Base-by-base conservation (phyloP, 2,888 invertebrate genomes). In the Heteromurus nitidus region DNA sequence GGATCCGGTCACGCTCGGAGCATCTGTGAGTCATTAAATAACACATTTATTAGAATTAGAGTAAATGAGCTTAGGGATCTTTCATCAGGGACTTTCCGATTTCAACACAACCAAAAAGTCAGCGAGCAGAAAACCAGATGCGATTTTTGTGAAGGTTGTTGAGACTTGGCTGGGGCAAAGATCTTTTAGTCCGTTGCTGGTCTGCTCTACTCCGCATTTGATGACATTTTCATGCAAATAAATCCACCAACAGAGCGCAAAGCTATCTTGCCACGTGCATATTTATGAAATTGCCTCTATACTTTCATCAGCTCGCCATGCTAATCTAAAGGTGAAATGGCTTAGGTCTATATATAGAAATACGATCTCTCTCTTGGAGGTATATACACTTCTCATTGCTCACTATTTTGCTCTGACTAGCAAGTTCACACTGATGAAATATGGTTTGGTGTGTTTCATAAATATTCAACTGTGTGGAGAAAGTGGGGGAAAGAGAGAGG, bases 1-100 rank as follows among this genome's bases (percentile, higher is more conserved):
- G 5, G 94, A 93, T 0, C 94, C 94, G 89, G 93, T 93, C 73
- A 95, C 93, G 86, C 92, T 92, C 16, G 95, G 95, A 18, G 93
- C 92, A 89, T 94, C 95, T 95, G 87, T 73, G 65, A 83, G 70
- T 65, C 70, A 72, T 79, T 70, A 89, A 79, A 65, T 67, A 79
- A 74, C 53, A 60, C 79, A 82, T 68, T 74, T 73, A 75, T 77
- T 73, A 80, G 72, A 82, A 69, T 81, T 70, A 75, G 65, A 68
- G 53, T 44, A 75, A 79, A 72, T 75, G 64, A 76, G 77, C 77
- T 77, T 77, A 44, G 28, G 42, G 69, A 76, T 68, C 76, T 69
- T 77, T 67, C 62, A 64, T 62, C 73, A 55, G 50, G 50, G 62
- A 42, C 47, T 62, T 60, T 60, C 28, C 13, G 20, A 28, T 70